These are phyloP conservation scores for Phoebastria nigripes DNA, from an alignment of 2,797 vertebrate genomes.

Conservation along the genomic window DNA sequence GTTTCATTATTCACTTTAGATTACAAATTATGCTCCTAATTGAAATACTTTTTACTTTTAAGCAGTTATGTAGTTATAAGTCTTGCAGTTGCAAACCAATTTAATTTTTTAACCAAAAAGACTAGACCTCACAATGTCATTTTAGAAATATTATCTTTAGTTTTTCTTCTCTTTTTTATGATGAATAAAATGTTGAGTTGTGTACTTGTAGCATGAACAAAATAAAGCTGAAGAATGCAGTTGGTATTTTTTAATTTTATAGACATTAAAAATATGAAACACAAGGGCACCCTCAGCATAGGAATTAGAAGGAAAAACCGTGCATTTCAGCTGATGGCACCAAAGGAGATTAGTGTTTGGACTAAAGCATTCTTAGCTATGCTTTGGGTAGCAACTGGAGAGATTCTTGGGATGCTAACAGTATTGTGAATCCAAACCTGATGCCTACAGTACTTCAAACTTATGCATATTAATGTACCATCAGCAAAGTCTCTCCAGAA, in stretches of 20 bases:
- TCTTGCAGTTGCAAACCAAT: neutral
- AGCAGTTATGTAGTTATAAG: neutral
- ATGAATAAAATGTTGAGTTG: neutral
- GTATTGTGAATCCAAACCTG: neutral
- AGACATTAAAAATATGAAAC: neutral
- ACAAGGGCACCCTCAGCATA: neutral
- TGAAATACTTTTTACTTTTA: neutral
- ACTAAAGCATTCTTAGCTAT: neutral
- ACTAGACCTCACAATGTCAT: neutral
- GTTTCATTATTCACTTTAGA: neutral
- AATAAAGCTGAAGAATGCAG: neutral
- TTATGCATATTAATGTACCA: neutral
- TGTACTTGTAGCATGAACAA: neutral
- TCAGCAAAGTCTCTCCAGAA: neutral
- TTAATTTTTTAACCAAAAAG: neutral
- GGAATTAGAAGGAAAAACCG: neutral
- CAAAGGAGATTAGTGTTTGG: neutral
- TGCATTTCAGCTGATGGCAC: neutral
- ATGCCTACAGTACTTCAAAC: neutral
- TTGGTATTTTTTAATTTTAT: neutral
- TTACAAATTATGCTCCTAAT: neutral
- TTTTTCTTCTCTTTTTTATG: neutral
- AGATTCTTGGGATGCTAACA: neutral
- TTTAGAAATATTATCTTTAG: neutral
- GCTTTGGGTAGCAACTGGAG: neutral